A percentile compares a stretch with the other conserved stretches of the same genome.
phyloP scores from a whole-genome alignment of 2,797 vertebrate genomes.

The Sternotherus odoratus region DNA sequence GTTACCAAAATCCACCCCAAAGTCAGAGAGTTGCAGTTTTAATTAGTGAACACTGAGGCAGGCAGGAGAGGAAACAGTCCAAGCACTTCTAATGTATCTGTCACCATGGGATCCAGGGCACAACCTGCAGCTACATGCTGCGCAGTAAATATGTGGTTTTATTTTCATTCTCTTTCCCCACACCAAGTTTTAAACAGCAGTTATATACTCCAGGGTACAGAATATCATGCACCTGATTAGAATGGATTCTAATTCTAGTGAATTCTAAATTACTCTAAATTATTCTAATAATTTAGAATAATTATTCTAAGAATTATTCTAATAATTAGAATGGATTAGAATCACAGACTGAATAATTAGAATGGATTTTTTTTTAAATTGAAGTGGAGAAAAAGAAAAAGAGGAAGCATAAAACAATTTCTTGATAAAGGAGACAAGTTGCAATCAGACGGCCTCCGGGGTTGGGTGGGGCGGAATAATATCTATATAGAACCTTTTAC shows the following conservation, averaged over 20 bases:
- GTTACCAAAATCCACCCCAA: accelerated
- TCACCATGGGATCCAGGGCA: background rate
- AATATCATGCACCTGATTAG: background rate
- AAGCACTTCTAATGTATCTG: accelerated
- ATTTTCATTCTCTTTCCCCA: background rate
- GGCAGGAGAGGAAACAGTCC: background rate
- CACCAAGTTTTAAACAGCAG: background rate
- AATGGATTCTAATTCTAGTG: no score
- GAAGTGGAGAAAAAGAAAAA: background rate
- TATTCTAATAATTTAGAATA: no score
- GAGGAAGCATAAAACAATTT: background rate
- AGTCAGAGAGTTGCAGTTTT: accelerated
- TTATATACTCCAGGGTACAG: accelerated
- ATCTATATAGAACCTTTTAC: background rate
- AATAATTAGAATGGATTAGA: no score
- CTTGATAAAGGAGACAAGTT: background rate
- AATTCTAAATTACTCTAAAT: no score
- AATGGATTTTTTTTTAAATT: background rate
- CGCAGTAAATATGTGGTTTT: background rate
- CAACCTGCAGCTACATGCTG: background rate
- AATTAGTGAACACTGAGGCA: accelerated
- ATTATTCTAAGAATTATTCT: no score
- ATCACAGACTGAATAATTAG: no score
- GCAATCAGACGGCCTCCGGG: background rate
- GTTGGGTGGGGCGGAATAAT: background rate